Percentiles rank a stretch among this genome's conserved stretches.
Conservation (phyloP, 2,113 vertebrate species). For the Dicrurus megarhynchus region DNA sequence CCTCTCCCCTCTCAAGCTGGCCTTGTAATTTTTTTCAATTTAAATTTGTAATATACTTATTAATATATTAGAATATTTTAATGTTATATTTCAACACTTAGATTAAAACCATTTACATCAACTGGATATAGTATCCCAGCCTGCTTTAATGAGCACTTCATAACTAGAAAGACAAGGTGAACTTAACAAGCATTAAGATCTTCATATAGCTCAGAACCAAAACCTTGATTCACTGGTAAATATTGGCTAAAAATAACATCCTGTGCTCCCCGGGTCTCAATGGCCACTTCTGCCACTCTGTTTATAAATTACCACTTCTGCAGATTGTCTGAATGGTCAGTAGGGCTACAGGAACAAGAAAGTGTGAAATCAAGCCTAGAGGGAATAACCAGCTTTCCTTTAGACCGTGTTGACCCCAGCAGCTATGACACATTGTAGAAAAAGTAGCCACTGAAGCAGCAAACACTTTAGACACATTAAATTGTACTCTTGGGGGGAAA, state of each 20-base stretch:
- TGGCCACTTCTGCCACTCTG: background rate
- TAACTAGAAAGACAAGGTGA: background rate
- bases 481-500: background rate
- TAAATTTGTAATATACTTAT: background rate
- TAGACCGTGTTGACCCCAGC: background rate
- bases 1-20: accelerated
- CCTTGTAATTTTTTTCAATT: background rate
- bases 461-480: background rate
- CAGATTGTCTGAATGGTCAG: background rate
- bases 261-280: background rate
- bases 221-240: background rate
- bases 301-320: background rate
- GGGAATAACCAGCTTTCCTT: background rate
- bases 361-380: background rate
- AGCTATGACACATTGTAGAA: background rate
- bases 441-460: background rate
- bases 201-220: background rate
- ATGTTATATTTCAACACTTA: background rate
- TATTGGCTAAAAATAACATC: background rate
- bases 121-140: background rate
- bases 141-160: background rate
- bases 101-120: background rate
- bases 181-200: background rate
- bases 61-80: background rate
- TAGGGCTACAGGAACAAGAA: background rate